phyloP scores from a whole-genome alignment of 2,888 invertebrate genomes.

The Sesamia inferens region DNA sequence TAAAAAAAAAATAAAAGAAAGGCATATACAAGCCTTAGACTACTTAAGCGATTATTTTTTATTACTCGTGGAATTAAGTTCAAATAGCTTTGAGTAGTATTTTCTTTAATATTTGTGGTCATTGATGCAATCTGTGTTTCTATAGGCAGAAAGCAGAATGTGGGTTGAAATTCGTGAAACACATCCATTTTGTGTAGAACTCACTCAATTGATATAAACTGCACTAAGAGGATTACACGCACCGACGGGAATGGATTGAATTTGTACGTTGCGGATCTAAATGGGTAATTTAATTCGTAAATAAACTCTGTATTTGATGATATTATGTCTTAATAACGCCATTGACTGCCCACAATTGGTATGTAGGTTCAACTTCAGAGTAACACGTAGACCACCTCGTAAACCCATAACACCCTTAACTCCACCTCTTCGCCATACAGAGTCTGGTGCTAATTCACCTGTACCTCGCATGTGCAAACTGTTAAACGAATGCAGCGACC shows the following conservation, averaged over 20 bases:
- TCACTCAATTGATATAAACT: slow-evolving; percentile 55
- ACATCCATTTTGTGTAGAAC: slow-evolving; percentile 37
- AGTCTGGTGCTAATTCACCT: no score
- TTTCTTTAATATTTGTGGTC: not conserved
- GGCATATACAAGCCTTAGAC: not conserved
- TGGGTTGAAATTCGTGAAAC: slow-evolving; percentile 13
- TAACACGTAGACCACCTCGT: no score
- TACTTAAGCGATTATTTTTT: no score
- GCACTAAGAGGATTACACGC: slow-evolving; percentile 58
- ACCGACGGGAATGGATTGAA: slow-evolving; percentile 17
- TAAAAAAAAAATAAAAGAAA: no score
- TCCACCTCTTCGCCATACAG: no score
- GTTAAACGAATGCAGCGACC: no score
- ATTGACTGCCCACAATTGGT: no score
- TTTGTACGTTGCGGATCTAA: slow-evolving; percentile 20
- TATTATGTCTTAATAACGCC: no score
- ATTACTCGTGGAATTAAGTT: not conserved
- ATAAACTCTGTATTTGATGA: slow-evolving; percentile 11
- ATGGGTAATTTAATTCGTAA: slow-evolving; percentile 45
- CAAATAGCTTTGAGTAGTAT: not conserved
- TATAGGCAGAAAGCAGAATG: not conserved
- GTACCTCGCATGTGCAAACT: no score
- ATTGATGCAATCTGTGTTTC: slow-evolving; percentile 1
- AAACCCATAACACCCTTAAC: no score
- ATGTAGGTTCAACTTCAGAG: no score